phyloP scores from a whole-genome alignment of 2,888 invertebrate species.

The Melanargia galathea region DNA sequence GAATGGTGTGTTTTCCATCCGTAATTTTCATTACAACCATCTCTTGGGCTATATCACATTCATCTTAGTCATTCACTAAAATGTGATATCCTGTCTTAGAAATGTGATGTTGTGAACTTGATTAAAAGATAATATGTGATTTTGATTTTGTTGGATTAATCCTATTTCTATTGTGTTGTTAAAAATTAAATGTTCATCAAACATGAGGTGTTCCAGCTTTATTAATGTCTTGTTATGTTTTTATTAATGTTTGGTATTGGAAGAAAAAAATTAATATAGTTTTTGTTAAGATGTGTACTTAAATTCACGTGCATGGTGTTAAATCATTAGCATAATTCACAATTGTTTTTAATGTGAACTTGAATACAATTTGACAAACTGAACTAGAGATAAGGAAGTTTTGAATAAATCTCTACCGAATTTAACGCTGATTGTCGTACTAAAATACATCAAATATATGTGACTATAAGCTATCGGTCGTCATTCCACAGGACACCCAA shows the following conservation, averaged over 20 bases:
- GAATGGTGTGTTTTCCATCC: too few relatives aligned
- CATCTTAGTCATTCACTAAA: constrained; percentile 1
- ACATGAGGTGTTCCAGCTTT: background rate
- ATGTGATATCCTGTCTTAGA: background rate
- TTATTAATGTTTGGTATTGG: constrained; percentile 5
- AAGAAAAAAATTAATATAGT: background rate
- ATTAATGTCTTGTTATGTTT: background rate
- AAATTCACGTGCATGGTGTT: background rate
- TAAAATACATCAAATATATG: too few relatives aligned
- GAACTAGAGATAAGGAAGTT: too few relatives aligned
- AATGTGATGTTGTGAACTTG: background rate
- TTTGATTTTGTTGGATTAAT: constrained; percentile 8
- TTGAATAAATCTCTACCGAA: too few relatives aligned
- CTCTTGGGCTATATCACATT: constrained; percentile 6
- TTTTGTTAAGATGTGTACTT: background rate
- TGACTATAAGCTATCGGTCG: too few relatives aligned
- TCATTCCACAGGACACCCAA: too few relatives aligned
- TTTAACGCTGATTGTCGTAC: too few relatives aligned
- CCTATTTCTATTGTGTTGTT: constrained; percentile 9
- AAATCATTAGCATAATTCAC: too few relatives aligned
- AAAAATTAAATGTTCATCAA: constrained; percentile 4
- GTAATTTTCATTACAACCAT: background rate
- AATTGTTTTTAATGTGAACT: too few relatives aligned
- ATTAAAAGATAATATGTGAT: background rate
- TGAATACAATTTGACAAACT: too few relatives aligned